Base-by-base conservation (phyloP, 2,797 vertebrate species). In the Poeciliopsis turneri region DNA sequence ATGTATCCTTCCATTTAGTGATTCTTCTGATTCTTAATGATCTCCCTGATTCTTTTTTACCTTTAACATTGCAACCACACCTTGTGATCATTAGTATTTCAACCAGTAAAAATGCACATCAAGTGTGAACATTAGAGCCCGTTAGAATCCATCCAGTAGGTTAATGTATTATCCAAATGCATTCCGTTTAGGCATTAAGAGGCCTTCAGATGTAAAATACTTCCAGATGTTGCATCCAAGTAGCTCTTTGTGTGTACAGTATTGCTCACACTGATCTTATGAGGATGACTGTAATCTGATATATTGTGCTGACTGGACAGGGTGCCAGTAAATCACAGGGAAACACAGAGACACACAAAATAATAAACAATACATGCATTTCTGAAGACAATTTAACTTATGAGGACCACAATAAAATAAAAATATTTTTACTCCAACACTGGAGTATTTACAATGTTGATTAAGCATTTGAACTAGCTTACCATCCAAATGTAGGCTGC, bases 211-310 rank as follows among this genome's bases (percentile, higher is more conserved):
- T n/a, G 12, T 55, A n/a, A 55, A 55, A n/a, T 57, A 57, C 11
- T 57, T 57, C n/a, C 53, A 57, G 53, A 57, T 57, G 23, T 57
- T 57, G 53, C 53, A 57, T 57, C 53, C 53, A 57, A 57, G 53
- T 57, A 28, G 53, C 16, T 57, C 23, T 28, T 57, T 57, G 53
- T 57, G 13, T n/a, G 11, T 57, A 55, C 53, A 13, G n/a, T 28
- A 28, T 57, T 28, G 53, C 53, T 28, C 25, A 57, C 53, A 57
- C 53, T 57, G 53, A 12, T 28, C 7, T 57, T 57, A 12, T 12
- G 53, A 28, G 10, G 53, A 12, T 28, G 53, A 57, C 10, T 57
- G 53, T 12, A 57, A 57, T 57, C 53, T 3, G 53, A 57, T 57
- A 57, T 28, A n/a, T 57, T 57, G n/a, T 11, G 53, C 53, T n/a